phyloP scores from a whole-genome alignment of 2,113 vertebrate genomes.

The Phylloscopus trochilus region DNA sequence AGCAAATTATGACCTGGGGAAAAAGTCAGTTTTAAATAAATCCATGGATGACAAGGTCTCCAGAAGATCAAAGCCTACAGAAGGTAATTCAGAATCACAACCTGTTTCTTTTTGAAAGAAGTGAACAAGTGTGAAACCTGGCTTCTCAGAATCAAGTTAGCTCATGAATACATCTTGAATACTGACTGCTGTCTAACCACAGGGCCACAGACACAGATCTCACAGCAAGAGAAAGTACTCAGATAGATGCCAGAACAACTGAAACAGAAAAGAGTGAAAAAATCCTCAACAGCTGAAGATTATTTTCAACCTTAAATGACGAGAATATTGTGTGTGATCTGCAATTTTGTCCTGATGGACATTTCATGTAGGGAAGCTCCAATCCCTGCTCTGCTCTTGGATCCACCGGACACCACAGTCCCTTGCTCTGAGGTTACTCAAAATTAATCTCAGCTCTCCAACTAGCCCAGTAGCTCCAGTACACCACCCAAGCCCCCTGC shows the following conservation, averaged over 20 bases:
- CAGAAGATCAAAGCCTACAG: not conserved
- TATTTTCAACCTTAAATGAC: not conserved
- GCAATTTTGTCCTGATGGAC: not conserved
- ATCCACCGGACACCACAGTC: rapidly evolving
- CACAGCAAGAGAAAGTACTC: not conserved
- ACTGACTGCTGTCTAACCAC: not conserved
- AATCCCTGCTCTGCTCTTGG: rapidly evolving
- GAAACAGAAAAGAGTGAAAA: not conserved
- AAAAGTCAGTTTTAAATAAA: not conserved
- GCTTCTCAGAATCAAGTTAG: not conserved
- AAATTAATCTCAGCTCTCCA: not conserved
- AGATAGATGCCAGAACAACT: not conserved
- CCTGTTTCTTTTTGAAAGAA: not conserved
- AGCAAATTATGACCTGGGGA: not conserved
- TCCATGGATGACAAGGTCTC: not conserved
- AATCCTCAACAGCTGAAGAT: not conserved
- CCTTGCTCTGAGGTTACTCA: not conserved
- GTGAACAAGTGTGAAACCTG: not conserved
- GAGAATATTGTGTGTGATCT: not conserved
- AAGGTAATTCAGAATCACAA: not conserved
- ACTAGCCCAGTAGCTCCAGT: not conserved
- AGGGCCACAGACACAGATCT: not conserved
- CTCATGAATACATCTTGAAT: not conserved
- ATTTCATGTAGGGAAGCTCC: not conserved
- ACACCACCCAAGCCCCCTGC: not conserved